A percentile compares a stretch with the other conserved stretches of the same genome.
Conservation (phyloP, 2,888 invertebrate species). For the Hoplodrina blanda region DNA sequence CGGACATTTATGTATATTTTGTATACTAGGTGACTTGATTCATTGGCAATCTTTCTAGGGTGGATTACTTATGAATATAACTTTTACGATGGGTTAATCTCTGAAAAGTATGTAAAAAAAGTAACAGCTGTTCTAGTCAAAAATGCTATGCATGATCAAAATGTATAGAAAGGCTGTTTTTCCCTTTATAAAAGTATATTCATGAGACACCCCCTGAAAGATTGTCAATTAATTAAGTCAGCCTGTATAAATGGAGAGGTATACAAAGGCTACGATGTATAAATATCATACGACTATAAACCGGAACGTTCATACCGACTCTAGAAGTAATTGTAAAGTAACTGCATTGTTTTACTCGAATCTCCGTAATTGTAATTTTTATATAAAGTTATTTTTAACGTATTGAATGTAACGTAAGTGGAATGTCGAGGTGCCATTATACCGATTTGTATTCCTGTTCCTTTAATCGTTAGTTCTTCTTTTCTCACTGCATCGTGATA, state of each 20-base stretch:
- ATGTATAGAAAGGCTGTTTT: background rate
- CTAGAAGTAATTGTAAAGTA: conserved; percentile 77
- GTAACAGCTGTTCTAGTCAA: background rate
- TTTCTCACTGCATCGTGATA: conserved; percentile 68
- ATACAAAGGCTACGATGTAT: conserved; percentile 83
- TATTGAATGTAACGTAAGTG: conserved; percentile 85
- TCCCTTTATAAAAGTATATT: background rate
- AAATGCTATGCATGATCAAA: background rate
- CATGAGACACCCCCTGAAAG: background rate
- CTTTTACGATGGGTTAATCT: no score
- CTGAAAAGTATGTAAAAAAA: background rate
- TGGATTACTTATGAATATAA: background rate
- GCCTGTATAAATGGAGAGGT: conserved; percentile 80
- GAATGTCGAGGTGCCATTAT: conserved; percentile 89
- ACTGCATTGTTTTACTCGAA: conserved; percentile 85
- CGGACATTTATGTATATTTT: conserved; percentile 89
- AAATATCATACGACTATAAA: conserved; percentile 83
- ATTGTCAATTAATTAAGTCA: background rate
- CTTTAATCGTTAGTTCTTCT: conserved; percentile 74
- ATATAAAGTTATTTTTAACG: conserved; percentile 85
- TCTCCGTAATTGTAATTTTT: conserved; percentile 88
- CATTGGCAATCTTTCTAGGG: background rate
- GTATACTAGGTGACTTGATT: conserved; percentile 69
- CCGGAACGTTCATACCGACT: conserved; percentile 71
- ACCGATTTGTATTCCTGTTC: conserved; percentile 85